Conservation (phyloP, 1,140 invertebrate genomes). For the Centruroides sculpturatus region DNA sequence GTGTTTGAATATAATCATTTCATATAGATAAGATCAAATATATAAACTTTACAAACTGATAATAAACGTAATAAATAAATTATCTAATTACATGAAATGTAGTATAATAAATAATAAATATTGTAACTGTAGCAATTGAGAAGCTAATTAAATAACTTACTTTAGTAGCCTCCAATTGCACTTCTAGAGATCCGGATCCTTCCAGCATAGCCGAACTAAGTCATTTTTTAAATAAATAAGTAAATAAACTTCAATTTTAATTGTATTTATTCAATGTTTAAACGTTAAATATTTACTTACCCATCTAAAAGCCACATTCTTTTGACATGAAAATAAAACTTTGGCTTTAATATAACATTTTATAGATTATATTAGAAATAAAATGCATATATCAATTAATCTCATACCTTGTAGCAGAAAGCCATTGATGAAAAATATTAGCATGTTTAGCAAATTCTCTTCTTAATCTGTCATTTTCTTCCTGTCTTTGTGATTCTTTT, state of each 20-base stretch:
- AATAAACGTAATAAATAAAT: too few relatives aligned
- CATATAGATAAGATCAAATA: too few relatives aligned
- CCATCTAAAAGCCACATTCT: conserved; percentile 58
- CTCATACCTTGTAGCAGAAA: conserved; percentile 82
- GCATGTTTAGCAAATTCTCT: conserved; percentile 98
- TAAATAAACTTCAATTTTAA: not conserved
- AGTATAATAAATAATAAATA: too few relatives aligned
- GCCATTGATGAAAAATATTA: conserved; percentile 96
- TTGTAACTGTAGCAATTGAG: too few relatives aligned
- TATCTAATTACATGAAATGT: too few relatives aligned
- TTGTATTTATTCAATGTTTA: not conserved
- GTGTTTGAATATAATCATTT: too few relatives aligned
- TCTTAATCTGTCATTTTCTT: conserved; percentile 95
- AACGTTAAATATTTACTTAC: conserved; percentile 31
- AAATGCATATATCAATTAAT: not conserved
- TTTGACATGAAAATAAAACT: conserved; percentile 11
- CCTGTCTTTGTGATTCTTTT: conserved; percentile 91
- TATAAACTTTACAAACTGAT: too few relatives aligned
- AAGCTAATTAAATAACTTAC: not conserved
- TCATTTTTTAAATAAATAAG: conserved; percentile 2
- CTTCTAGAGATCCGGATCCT: conserved; percentile 89
- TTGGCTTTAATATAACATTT: not conserved
- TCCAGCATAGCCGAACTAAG: conserved; percentile 92
- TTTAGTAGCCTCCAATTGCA: conserved; percentile 80
- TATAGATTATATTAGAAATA: not conserved